Conservation (phyloP, 2,888 invertebrate species). For the Melipona bicolor region DNA sequence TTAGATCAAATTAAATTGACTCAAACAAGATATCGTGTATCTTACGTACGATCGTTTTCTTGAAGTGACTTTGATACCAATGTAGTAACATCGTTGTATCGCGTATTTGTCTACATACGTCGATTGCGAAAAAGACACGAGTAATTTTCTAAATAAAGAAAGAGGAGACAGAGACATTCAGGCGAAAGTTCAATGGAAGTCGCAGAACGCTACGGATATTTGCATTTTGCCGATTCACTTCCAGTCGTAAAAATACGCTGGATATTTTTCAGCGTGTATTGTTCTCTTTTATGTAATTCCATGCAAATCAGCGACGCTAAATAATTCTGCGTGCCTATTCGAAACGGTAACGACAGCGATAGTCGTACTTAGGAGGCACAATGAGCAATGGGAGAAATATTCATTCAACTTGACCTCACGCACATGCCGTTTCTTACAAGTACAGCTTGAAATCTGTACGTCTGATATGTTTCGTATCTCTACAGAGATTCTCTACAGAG, state of each 20-base stretch:
- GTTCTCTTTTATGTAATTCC: neutral
- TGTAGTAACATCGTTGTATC: too few species aligned
- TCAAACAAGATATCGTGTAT: too few species aligned
- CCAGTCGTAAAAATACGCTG: neutral
- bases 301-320: neutral
- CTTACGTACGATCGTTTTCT: too few species aligned
- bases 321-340: neutral
- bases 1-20: too few species aligned
- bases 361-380: constrained; percentile 49
- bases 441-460: neutral
- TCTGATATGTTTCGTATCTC: neutral
- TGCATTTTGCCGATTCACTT: constrained; percentile 16
- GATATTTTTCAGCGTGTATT: neutral
- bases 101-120: too few species aligned
- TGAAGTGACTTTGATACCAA: too few species aligned
- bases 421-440: constrained; percentile 67
- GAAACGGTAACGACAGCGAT: neutral
- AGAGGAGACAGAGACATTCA: neutral
- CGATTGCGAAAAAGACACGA: neutral
- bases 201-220: neutral
- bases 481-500: too few species aligned
- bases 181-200: neutral
- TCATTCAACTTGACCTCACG: constrained; percentile 75
- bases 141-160: neutral
- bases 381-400: constrained; percentile 74